Base-by-base conservation (phyloP, 2,797 vertebrate species). In the Schizopygopsis pylzovi region DNA sequence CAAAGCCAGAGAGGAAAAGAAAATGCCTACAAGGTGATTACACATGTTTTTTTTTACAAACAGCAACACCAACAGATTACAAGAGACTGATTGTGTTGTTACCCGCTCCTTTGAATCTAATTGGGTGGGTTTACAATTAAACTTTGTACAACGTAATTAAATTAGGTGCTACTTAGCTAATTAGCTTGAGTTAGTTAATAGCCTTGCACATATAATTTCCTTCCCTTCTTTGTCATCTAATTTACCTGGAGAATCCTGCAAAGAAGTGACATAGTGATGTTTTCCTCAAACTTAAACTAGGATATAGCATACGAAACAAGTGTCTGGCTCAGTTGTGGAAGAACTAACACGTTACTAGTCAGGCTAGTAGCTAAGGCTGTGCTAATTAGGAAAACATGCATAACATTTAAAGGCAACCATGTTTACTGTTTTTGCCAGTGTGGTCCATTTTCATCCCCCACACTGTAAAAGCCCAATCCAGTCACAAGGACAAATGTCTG, bases 161-260 rank as follows among this genome's bases (percentile, higher is more conserved):
- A 93, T 85, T 73, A 94, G 92, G 92, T 93, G 93, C 92, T 92
- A 92, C 91, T 90, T 91, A 88, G 86, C 82, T 91, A 90, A 93
- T 93, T 91, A 92, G 82, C 54, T 89, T 80, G 84, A 89, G 92
- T 93, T 87, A 91, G 92, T 92, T 90, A 90, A 89, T 82, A 78
- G 89, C 89, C 84, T 91, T 88, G 75, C 89, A 88, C 72, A 82
- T 89, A 73, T 86, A 65, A 90, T 89, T 88, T 86, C 59, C 81
- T 81, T 80, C 56, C 76, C 61, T 71, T 83, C 37, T 84, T 79
- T 67, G 59, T 37, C 4, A 61, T 47, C 71, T 75, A 33, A 71
- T 49, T 85, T 18, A 65, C 16, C 47, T 82, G 77, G 54, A 79
- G 56, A 52, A 63, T 47, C 18, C 12, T 72, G 41, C 52, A 41